phyloP scores from a whole-genome alignment of 2,888 invertebrate genomes.

The Drosophila neutralis region DNA sequence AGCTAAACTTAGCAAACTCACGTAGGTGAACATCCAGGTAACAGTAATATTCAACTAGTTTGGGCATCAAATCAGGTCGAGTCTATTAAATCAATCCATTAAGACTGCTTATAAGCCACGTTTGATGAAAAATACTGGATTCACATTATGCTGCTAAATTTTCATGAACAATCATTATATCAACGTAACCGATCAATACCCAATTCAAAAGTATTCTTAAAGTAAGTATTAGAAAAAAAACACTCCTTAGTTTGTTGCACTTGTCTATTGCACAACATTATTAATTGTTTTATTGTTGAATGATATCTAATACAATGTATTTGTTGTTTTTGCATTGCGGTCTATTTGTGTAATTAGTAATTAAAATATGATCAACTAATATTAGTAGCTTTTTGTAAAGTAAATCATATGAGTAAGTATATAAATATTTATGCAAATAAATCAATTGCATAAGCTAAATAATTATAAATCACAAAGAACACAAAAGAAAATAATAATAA shows the following conservation, averaged over 20 bases:
- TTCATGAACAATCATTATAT: background rate
- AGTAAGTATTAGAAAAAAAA: background rate
- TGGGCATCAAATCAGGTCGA: background rate
- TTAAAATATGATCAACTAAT: constrained; percentile 51
- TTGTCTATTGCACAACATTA: constrained; percentile 62
- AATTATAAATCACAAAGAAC: constrained; percentile 22
- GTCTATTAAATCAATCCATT: rapidly evolving
- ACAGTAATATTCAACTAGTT: background rate
- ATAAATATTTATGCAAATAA: constrained; percentile 26
- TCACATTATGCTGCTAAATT: background rate
- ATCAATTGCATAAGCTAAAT: constrained; percentile 5
- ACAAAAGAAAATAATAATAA: constrained; percentile 1
- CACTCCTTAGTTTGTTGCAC: constrained; percentile 7
- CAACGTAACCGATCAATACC: background rate
- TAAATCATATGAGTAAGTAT: constrained; percentile 42
- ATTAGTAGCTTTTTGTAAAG: constrained; percentile 17
- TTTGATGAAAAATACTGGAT: too few relatives aligned
- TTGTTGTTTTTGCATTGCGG: constrained; percentile 42
- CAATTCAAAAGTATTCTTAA: background rate
- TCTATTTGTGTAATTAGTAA: constrained; percentile 51
- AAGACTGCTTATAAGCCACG: background rate
- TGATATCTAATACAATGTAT: constrained; percentile 63
- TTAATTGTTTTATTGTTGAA: constrained; percentile 52
- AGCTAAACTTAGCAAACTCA: background rate
- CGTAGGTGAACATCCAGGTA: background rate